Evolutionary conservation across 2,888 invertebrate species (phyloP).

Genomic region (Noctua comes): DNA sequence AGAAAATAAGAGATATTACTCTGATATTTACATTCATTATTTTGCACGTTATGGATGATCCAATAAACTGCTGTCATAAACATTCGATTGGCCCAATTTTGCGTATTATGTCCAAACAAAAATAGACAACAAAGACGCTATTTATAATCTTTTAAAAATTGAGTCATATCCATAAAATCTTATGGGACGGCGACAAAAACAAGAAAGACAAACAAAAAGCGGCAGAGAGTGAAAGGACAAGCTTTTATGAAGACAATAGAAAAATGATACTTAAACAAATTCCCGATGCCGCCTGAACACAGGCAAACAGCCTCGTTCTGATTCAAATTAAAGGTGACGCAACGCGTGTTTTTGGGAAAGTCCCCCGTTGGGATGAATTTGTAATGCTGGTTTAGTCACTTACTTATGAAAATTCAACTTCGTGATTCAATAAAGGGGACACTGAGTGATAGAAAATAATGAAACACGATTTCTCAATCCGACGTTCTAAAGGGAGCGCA

Average conservation of each 20-base stretch:
- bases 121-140: not conserved
- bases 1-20: slow-evolving; percentile 54
- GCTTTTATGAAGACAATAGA: slow-evolving; percentile 79
- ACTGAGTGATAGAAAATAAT: slow-evolving; percentile 76
- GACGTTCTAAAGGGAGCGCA: slow-evolving; percentile 70
- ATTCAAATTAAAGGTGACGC: slow-evolving; percentile 67
- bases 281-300: slow-evolving; percentile 69
- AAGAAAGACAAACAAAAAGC: slow-evolving; percentile 75
- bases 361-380: slow-evolving; percentile 48
- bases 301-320: slow-evolving; percentile 68
- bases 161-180: slow-evolving; percentile 68
- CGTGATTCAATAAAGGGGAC: slow-evolving; percentile 70
- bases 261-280: slow-evolving; percentile 81
- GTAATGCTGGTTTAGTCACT: slow-evolving; percentile 75
- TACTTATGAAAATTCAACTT: slow-evolving; percentile 68
- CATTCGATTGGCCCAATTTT: slow-evolving; percentile 32
- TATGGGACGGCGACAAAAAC: slow-evolving; percentile 67
- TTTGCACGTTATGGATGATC: slow-evolving; percentile 12
- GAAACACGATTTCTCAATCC: slow-evolving; percentile 80
- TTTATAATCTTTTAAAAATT: slow-evolving; percentile 23
- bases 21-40: slow-evolving; percentile 26
- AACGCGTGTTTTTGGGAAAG: slow-evolving; percentile 46
- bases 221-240: slow-evolving; percentile 75
- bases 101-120: slow-evolving; percentile 12
- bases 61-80: slow-evolving; percentile 40